These are phyloP conservation scores for Halcyon senegalensis DNA, from an alignment of 2,113 vertebrate species.

Conservation along the genomic window DNA sequence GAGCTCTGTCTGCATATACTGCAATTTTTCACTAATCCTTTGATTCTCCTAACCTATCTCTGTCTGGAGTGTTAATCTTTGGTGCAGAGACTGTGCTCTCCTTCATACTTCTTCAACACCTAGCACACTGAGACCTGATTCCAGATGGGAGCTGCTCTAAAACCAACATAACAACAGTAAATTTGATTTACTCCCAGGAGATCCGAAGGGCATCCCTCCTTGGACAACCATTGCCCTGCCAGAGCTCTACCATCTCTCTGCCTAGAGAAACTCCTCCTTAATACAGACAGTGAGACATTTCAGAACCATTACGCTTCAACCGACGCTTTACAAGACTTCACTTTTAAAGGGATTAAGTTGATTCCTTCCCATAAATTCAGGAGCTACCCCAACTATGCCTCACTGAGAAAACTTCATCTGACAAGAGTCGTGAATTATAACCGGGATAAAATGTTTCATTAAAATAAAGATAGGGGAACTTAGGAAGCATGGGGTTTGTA, in stretches of 20 bases:
- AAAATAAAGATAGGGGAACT: conserved; percentile 43
- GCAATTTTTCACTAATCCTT: background rate
- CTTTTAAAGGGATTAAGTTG: conserved; percentile 24
- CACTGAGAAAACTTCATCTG: conserved; percentile 23
- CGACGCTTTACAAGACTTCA: background rate
- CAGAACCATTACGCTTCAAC: background rate
- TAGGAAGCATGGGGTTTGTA: background rate
- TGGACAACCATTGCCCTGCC: background rate
- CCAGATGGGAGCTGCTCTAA: background rate
- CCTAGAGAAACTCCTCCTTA: background rate
- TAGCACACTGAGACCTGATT: background rate
- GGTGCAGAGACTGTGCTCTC: background rate
- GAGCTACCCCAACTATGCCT: background rate
- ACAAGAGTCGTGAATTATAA: conserved; percentile 21
- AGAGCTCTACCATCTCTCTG: background rate
- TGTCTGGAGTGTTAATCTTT: background rate
- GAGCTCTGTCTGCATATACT: background rate
- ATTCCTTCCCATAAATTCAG: conserved; percentile 38
- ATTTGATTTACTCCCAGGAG: background rate
- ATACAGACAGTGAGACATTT: background rate
- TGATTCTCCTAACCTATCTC: background rate
- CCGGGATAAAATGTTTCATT: conserved; percentile 49
- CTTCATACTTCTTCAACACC: background rate
- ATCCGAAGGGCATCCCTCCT: background rate
- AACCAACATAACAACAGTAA: background rate